Percentiles rank a stretch among this genome's conserved stretches.
These are phyloP conservation scores for Steinernema khuongi DNA, from an alignment of 1,140 invertebrate species.

Conservation along the genomic window DNA sequence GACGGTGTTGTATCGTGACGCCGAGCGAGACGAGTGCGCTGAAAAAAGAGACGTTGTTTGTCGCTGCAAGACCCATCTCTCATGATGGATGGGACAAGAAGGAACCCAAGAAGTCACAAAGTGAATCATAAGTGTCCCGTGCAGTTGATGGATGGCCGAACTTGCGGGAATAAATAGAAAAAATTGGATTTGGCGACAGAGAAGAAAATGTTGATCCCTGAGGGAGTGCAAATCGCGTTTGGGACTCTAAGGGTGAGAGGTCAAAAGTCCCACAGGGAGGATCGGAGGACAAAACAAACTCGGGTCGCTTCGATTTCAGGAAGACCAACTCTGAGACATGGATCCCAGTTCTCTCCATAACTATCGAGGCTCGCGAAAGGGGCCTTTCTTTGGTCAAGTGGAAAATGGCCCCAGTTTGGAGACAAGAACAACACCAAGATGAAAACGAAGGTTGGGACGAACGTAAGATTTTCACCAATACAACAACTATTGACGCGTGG, in stretches of 20 bases:
- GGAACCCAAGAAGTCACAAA: not conserved
- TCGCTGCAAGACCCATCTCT: not conserved
- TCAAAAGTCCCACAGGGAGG: too few relatives aligned
- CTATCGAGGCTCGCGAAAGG: too few relatives aligned
- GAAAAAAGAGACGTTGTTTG: conserved; percentile 13
- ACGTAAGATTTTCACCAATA: too few relatives aligned
- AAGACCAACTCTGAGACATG: too few relatives aligned
- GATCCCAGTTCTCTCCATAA: too few relatives aligned
- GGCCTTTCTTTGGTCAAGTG: too few relatives aligned
- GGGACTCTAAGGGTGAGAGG: not conserved
- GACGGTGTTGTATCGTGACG: conserved; percentile 49
- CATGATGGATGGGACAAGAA: not conserved
- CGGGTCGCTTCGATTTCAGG: too few relatives aligned
- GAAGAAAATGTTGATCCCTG: not conserved
- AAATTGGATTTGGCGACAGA: not conserved
- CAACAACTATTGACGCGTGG: too few relatives aligned
- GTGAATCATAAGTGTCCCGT: not conserved
- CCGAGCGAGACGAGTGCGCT: conserved; percentile 51
- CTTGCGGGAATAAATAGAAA: not conserved
- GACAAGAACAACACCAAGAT: too few relatives aligned
- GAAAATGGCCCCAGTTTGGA: not conserved
- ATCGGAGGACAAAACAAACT: too few relatives aligned
- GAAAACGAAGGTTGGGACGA: too few relatives aligned
- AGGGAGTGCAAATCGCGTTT: not conserved
- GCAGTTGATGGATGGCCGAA: conserved; percentile 2